Evolutionary conservation across 2,888 invertebrate genomes (phyloP), one percentile per base, ranked within the genome.

Genomic region (Troides oblongomaculatus): DNA sequence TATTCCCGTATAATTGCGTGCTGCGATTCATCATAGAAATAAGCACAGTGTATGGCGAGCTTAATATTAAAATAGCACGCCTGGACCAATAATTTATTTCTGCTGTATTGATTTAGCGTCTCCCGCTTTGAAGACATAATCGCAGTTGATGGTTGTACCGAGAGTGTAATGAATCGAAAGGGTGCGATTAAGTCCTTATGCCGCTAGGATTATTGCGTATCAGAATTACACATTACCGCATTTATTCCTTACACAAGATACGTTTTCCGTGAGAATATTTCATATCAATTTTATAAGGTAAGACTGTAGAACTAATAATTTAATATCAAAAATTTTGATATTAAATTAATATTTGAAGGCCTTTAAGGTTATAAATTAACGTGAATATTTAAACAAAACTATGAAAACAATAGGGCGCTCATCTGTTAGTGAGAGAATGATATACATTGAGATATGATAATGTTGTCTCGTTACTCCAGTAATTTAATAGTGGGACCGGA

Each of bases 51-150:
- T 65, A 43, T 58, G 66, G 43, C 53, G 66, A 25, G 66, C 70
- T 63, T 70, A 66, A 66, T 70, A 66, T 70, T 70, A 66, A 70
- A 70, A 70, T 70, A 70, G 66, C 59, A 70, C 43, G 46, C 39
- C 62, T 21, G 66, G 70, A 70, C 62, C 66, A 66, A 70, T 70
- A 66, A 70, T 62, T 70, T 66, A 70, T 66, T 58, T 58, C 57
- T 63, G 53, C 66, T 59, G 66, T 70, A 70, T 70, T 70, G 70
- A 70, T 70, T 70, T 70, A 70, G 70, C 62, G 70, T 70, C 62
- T 59, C 66, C 62, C 66, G 62, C 66, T 66, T 62, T 62, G 66
- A 66, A 63, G 66, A 66, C 66, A 30, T 70, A 70, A 70, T 70
- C 65, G 70, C 62, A 66, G 58, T 66, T 53, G 70, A 70, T 66